These are phyloP conservation scores for Andrena marginata DNA, from an alignment of 2,888 invertebrate genomes.

Conservation along the genomic window DNA sequence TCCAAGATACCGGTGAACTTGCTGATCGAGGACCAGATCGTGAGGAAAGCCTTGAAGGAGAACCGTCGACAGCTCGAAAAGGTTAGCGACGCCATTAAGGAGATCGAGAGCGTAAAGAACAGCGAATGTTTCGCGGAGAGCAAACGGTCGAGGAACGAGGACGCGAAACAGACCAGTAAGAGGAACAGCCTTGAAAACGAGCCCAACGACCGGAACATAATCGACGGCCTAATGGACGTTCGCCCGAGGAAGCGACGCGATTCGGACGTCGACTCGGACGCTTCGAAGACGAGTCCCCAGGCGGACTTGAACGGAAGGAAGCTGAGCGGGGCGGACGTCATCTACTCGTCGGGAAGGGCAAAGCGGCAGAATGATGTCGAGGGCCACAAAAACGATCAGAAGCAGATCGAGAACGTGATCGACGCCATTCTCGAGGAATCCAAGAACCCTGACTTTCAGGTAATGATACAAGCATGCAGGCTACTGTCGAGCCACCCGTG, in stretches of 20 bases:
- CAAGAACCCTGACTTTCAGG: slow-evolving; percentile 85
- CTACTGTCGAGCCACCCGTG: background rate
- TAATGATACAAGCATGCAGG: slow-evolving; percentile 50
- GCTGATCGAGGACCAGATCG: slow-evolving; percentile 83
- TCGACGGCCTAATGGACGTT: slow-evolving; percentile 68
- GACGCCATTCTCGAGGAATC: slow-evolving; percentile 84
- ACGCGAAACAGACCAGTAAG: slow-evolving; percentile 68
- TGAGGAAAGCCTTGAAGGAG: slow-evolving; percentile 83
- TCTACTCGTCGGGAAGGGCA: slow-evolving; percentile 78
- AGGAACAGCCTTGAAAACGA: slow-evolving; percentile 79
- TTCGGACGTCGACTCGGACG: slow-evolving; percentile 76
- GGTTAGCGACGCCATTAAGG: slow-evolving; percentile 83
- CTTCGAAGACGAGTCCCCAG: slow-evolving; percentile 78
- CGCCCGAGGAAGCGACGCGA: slow-evolving; percentile 73
- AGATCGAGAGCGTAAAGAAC: slow-evolving; percentile 82
- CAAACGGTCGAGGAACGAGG: slow-evolving; percentile 76
- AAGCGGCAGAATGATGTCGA: slow-evolving; percentile 84
- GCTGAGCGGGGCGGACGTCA: slow-evolving; percentile 73
- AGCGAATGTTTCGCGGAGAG: slow-evolving; percentile 76
- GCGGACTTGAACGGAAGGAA: slow-evolving; percentile 75
- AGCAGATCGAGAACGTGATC: slow-evolving; percentile 84
- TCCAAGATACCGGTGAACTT: slow-evolving; percentile 83
- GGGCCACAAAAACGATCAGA: slow-evolving; percentile 85
- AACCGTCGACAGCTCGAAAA: slow-evolving; percentile 82
- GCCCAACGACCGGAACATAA: slow-evolving; percentile 59